Base-by-base conservation (phyloP, 2,888 invertebrate genomes). In the Drosophila aldrichi region DNA sequence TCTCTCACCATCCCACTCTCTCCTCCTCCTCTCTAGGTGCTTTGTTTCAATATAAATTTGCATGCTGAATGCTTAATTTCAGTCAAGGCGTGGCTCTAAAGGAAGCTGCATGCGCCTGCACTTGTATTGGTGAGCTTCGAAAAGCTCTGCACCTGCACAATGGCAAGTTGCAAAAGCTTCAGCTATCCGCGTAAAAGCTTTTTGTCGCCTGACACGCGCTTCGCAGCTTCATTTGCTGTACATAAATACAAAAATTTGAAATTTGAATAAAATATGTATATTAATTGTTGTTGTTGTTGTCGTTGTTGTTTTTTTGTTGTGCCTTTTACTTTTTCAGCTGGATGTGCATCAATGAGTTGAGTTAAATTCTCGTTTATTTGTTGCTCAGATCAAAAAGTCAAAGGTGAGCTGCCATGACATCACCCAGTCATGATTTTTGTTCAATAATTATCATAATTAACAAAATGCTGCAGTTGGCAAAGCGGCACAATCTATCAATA, bases 21-120 rank as follows among this genome's bases (percentile, higher is more conserved):
- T 44, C 36, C 34, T 32, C 40, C 40, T 22, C 10, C 25, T 5
- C 16, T 25, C 20, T 22, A 36, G 4, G 5, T 64, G 75, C 80
- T 79, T 79, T 77, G 76, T 81, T 84, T 89, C 81, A 70, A 87
- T 81, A 49, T 76, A 77, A 82, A 89, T 84, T 84, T 84, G 89
- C 84, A 84, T 84, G 85, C 80, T 70, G 88, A 89, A 89, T 88
- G 69, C 82, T 82, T 85, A 88, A 84, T 87, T 77, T 67, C 59
- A 66, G 65, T 52, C 54, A 18, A 36, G 38, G 54, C 40, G 38
- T 18, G 38, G 38, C 54, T 14, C 12, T 14, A 52, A 29, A 55
- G 20, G 46, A 52, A 38, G 55, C 46, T 57, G 49, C 57, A 25
- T 12, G 5, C 22, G 5, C 22, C 6, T 71, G 57, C 64, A 61